A percentile compares a stretch with the other conserved stretches of the same genome.
Conservation (phyloP, 2,888 invertebrate species). For the Acrobasis repandana region DNA sequence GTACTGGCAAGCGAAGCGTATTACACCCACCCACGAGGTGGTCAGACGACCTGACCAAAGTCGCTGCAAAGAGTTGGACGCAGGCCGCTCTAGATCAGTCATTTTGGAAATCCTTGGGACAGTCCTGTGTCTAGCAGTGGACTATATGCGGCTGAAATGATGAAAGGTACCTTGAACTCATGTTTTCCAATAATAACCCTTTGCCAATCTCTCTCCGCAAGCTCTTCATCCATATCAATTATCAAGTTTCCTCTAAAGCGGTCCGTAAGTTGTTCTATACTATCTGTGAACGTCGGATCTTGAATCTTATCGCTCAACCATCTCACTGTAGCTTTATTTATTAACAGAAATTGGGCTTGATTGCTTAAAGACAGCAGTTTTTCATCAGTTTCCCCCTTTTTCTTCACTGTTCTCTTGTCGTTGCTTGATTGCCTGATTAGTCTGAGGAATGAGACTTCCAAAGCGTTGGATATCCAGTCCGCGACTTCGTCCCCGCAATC, state of each 20-base stretch:
- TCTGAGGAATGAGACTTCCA: constrained; percentile 87
- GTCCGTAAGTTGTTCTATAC: constrained; percentile 84
- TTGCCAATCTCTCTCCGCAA: constrained; percentile 90
- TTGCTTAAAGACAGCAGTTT: constrained; percentile 86
- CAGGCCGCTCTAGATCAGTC: too few relatives aligned
- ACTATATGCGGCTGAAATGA: too few relatives aligned
- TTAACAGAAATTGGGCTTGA: constrained; percentile 92
- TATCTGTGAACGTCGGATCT: constrained; percentile 75
- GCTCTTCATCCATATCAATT: constrained; percentile 86
- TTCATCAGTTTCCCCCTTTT: constrained; percentile 48
- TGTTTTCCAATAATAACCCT: constrained; percentile 85
- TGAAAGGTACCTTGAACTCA: constrained; percentile 86
- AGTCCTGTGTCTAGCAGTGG: too few relatives aligned
- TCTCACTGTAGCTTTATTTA: constrained; percentile 90
- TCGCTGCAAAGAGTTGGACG: too few relatives aligned
- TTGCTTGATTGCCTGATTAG: constrained; percentile 84
- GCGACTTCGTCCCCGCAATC: constrained; percentile 94
- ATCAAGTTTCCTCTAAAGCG: constrained; percentile 97
- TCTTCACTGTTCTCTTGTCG: constrained; percentile 59
- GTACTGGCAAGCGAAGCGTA: too few relatives aligned
- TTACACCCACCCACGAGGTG: too few relatives aligned
- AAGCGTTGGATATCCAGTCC: constrained; percentile 90
- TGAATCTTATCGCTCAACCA: constrained; percentile 86
- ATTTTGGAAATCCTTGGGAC: too few relatives aligned
- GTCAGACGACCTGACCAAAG: too few relatives aligned